phyloP scores from a whole-genome alignment of 2,888 invertebrate genomes.

The Homarus gammarus region DNA sequence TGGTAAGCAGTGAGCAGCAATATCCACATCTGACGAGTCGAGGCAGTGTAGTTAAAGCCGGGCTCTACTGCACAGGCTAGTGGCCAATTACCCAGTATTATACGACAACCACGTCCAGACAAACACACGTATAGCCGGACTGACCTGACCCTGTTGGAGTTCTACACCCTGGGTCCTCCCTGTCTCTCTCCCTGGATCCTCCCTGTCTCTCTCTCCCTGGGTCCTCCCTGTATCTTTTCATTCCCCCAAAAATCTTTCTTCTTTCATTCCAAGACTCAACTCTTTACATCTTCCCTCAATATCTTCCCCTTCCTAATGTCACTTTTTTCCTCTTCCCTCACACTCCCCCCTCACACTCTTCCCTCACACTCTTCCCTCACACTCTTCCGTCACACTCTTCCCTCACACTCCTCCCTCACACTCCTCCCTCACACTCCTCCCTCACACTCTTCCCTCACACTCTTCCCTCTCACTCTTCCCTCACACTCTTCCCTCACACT shows the following conservation, averaged over 20 bases:
- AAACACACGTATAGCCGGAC: neutral
- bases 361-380: too few species aligned
- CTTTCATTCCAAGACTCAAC: too few species aligned
- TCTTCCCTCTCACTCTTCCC: too few species aligned
- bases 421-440: neutral
- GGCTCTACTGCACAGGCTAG: neutral
- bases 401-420: neutral
- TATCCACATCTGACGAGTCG: neutral
- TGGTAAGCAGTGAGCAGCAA: neutral
- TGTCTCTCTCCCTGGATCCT: too few species aligned
- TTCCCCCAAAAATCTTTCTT: too few species aligned
- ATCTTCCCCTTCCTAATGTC: neutral
- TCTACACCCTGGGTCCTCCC: neutral
- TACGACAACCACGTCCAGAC: neutral
- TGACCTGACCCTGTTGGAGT: neutral
- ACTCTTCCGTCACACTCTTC: too few species aligned
- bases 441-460: too few species aligned
- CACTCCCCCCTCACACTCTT: too few species aligned
- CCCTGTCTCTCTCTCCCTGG: too few species aligned
- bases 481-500: too few species aligned
- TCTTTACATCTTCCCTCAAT: too few species aligned
- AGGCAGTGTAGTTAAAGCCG: neutral
- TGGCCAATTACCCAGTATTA: slow-evolving; percentile 4
- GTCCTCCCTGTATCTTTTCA: too few species aligned
- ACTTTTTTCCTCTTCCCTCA: neutral